phyloP scores from a whole-genome alignment of 2,888 invertebrate genomes.

The Euplagia quadripunctaria region DNA sequence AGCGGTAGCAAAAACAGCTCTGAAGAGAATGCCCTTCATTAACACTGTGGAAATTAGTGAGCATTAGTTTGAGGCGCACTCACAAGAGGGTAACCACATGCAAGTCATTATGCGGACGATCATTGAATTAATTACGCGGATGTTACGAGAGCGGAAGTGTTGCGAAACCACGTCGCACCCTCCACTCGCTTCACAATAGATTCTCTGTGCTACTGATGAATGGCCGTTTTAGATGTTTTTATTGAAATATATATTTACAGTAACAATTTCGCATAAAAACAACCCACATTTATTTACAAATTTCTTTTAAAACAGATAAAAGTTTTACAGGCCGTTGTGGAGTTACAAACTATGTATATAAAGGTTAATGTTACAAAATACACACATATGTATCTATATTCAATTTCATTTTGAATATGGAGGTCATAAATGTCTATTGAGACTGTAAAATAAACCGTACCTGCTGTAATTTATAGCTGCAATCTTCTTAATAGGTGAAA shows the following conservation, averaged over 20 bases:
- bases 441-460: slow-evolving; percentile 36
- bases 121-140: slow-evolving; percentile 84
- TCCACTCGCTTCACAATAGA: slow-evolving; percentile 49
- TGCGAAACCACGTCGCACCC: slow-evolving; percentile 52
- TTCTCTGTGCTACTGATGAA: slow-evolving; percentile 43
- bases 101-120: slow-evolving; percentile 86
- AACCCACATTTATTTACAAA: slow-evolving; percentile 46
- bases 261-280: slow-evolving; percentile 46
- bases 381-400: slow-evolving; percentile 40
- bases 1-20: slow-evolving; percentile 75
- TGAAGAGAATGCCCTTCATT: slow-evolving; percentile 77
- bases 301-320: slow-evolving; percentile 42
- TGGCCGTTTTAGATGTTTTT: slow-evolving; percentile 44
- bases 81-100: slow-evolving; percentile 75
- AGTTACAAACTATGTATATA: slow-evolving; percentile 39
- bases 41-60: slow-evolving; percentile 78
- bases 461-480: slow-evolving; percentile 33
- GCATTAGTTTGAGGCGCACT: slow-evolving; percentile 76
- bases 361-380: slow-evolving; percentile 34
- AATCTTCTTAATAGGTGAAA: slow-evolving; percentile 40
- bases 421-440: slow-evolving; percentile 40
- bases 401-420: slow-evolving; percentile 35
- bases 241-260: slow-evolving; percentile 39
- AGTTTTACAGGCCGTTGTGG: slow-evolving; percentile 45
- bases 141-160: slow-evolving; percentile 72